Conservation (phyloP, 2,888 invertebrate genomes). For the Drosophila barbarae region DNA sequence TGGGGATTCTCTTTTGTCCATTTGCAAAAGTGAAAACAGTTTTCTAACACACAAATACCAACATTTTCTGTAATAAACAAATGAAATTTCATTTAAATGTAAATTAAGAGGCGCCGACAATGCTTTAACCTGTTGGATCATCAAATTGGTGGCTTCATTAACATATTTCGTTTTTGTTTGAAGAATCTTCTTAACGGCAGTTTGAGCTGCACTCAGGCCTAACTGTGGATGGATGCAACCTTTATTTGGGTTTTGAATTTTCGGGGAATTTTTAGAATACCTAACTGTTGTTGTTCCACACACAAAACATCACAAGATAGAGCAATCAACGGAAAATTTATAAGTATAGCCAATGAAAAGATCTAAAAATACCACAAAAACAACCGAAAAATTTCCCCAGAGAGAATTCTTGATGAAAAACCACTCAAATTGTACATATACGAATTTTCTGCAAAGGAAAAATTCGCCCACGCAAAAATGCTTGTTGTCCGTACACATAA, state of each 20-base stretch:
- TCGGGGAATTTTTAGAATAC: conserved; percentile 29
- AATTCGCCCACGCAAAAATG: conserved; percentile 40
- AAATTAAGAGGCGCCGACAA: conserved; percentile 40
- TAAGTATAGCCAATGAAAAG: conserved; percentile 17
- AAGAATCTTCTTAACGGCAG: conserved; percentile 53
- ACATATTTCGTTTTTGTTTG: conserved; percentile 27
- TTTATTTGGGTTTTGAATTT: neutral
- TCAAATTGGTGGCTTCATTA: conserved; percentile 26
- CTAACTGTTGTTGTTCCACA: conserved; percentile 25
- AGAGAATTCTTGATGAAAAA: conserved; percentile 15
- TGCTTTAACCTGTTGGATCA: conserved; percentile 34
- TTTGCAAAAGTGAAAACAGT: conserved; percentile 71
- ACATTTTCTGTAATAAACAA: conserved; percentile 36
- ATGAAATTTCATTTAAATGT: conserved; percentile 48
- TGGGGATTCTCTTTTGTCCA: conserved; percentile 47
- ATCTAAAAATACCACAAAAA: conserved; percentile 22
- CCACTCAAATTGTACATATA: conserved; percentile 25
- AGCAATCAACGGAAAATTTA: conserved; percentile 31
- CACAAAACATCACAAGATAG: neutral
- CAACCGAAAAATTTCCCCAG: conserved; percentile 7
- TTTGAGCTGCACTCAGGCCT: conserved; percentile 49
- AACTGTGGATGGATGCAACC: conserved; percentile 50
- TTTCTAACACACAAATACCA: conserved; percentile 27
- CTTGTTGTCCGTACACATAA: conserved; percentile 12
- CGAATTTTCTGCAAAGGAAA: conserved; percentile 39